Evolutionary conservation across 2,888 invertebrate species (phyloP).

Genomic region (Agrypnus murinus): DNA sequence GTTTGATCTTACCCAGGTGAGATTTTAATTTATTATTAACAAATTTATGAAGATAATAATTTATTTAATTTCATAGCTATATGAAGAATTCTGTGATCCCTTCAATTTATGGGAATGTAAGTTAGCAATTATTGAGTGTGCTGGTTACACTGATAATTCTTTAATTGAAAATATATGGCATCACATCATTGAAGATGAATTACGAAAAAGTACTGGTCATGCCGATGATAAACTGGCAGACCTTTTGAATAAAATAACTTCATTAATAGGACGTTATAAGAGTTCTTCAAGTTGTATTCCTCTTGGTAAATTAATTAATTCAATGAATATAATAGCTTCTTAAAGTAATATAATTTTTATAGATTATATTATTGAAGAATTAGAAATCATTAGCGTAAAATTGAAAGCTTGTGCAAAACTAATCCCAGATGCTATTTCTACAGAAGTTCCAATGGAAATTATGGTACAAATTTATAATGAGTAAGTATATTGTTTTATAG

Average conservation of each 20-base stretch:
- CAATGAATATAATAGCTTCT: no score
- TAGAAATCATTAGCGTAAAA: slow-evolving; percentile 86
- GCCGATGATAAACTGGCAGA: slow-evolving; percentile 79
- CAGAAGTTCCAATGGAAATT: slow-evolving; percentile 75
- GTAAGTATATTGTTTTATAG: slow-evolving; percentile 35
- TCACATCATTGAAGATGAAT: slow-evolving; percentile 82
- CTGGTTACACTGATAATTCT: slow-evolving; percentile 91
- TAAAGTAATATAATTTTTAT: slow-evolving; percentile 62
- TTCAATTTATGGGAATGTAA: slow-evolving; percentile 95
- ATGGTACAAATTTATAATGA: slow-evolving; percentile 40
- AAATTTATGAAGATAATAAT: background rate
- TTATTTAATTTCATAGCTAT: slow-evolving; percentile 75
- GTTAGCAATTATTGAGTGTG: slow-evolving; percentile 95
- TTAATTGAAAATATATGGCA: slow-evolving; percentile 95
- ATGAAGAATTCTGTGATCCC: slow-evolving; percentile 93
- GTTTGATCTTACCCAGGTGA: slow-evolving; percentile 89
- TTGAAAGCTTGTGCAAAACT: slow-evolving; percentile 81
- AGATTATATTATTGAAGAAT: slow-evolving; percentile 86
- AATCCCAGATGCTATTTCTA: slow-evolving; percentile 77
- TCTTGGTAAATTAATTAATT: slow-evolving; percentile 78
- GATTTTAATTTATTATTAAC: background rate
- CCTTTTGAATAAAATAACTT: slow-evolving; percentile 84
- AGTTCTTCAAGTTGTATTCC: slow-evolving; percentile 92
- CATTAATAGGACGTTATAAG: slow-evolving; percentile 85
- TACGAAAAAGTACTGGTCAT: slow-evolving; percentile 70